A percentile compares a stretch with the other conserved stretches of the same genome.
Conservation (phyloP, 2,888 invertebrate genomes). For the Ichneumoninae sp. region DNA sequence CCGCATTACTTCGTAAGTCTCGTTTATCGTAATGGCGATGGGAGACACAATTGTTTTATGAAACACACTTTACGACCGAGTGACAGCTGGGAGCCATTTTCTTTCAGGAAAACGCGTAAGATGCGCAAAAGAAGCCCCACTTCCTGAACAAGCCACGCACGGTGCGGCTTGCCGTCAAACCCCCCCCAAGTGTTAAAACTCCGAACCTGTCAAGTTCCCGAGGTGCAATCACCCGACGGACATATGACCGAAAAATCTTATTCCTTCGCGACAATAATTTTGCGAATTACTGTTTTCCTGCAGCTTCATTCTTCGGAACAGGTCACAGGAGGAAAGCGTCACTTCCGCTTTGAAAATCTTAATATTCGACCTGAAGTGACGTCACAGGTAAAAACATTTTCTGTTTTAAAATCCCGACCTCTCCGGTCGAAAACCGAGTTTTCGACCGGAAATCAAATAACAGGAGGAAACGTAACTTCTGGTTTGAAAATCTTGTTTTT, state of each 20-base stretch:
- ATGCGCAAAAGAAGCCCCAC: conserved; percentile 77
- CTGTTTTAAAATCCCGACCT: no score
- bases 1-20: conserved; percentile 66
- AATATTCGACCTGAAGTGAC: no score
- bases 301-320: not conserved
- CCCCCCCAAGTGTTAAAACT: not conserved
- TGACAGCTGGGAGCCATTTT: conserved; percentile 83
- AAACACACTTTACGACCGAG: conserved; percentile 74
- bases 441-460: no score
- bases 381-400: no score
- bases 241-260: not conserved
- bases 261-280: not conserved
- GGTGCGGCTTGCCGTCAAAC: conserved; percentile 42
- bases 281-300: not conserved
- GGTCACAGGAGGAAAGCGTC: no score
- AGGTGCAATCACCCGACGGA: not conserved
- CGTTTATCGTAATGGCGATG: conserved; percentile 34
- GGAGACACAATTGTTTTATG: conserved; percentile 50
- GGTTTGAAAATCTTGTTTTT: no score
- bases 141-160: conserved; percentile 73
- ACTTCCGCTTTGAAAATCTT: no score
- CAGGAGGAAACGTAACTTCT: no score
- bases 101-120: conserved; percentile 79
- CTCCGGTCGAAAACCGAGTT: no score
- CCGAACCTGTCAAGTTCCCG: not conserved